phyloP scores from a whole-genome alignment of 2,113 vertebrate genomes.

The Lucifuga dentata region DNA sequence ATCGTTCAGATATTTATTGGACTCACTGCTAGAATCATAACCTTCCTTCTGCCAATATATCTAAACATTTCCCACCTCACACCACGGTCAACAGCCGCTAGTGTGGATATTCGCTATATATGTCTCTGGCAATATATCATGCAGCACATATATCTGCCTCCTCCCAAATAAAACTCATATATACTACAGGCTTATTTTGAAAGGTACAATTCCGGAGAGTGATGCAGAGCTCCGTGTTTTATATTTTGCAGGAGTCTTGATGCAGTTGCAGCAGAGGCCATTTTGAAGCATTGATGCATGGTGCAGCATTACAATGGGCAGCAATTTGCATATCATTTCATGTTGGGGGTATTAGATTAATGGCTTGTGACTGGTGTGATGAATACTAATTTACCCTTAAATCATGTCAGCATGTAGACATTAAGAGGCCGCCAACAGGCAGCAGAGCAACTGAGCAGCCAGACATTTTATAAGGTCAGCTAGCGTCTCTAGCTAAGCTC shows the following conservation, averaged over 20 bases:
- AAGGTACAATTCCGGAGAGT: conserved; percentile 5
- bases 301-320: conserved; percentile 75
- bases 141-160: too few species aligned
- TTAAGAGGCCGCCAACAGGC: conserved; percentile 63
- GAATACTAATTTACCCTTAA: conserved; percentile 82
- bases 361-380: conserved; percentile 81
- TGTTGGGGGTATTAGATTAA: conserved; percentile 82
- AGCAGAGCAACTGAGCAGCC: conserved; percentile 56
- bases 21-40: too few species aligned
- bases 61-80: too few species aligned
- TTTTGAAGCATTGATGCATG: conserved; percentile 71
- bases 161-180: conserved; percentile 1
- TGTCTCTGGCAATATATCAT: too few species aligned
- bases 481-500: conserved; percentile 45
- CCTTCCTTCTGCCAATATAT: too few species aligned
- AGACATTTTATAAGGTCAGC: conserved; percentile 77
- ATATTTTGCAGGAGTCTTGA: conserved; percentile 37
- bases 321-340: conserved; percentile 83
- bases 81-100: too few species aligned
- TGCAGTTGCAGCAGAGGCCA: conserved; percentile 64
- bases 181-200: conserved; percentile 1
- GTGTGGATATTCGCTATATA: too few species aligned
- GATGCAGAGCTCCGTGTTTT: conserved; percentile 18
- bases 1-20: too few species aligned
- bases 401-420: conserved; percentile 72